Conservation (phyloP, 2,888 invertebrate species). For the Agriopis aurantiaria region DNA sequence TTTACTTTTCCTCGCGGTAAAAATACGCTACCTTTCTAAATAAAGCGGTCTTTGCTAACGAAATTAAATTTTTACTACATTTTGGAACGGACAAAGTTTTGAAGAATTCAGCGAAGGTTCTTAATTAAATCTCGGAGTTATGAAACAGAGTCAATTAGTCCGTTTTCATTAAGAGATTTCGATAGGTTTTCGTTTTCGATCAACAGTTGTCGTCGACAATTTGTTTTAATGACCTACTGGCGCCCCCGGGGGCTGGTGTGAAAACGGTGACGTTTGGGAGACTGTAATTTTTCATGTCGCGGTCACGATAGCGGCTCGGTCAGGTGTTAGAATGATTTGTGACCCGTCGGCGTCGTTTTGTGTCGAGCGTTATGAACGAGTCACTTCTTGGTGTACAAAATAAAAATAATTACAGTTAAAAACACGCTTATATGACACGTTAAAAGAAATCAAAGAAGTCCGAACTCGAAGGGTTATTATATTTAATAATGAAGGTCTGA, state of each 20-base stretch:
- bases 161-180: constrained; percentile 36
- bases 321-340: constrained; percentile 86
- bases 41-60: constrained; percentile 37
- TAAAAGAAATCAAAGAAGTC: too few relatives aligned
- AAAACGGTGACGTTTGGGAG: constrained; percentile 73
- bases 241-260: constrained; percentile 55
- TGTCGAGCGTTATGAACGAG: constrained; percentile 41
- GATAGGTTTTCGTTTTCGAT: constrained; percentile 42
- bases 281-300: constrained; percentile 82
- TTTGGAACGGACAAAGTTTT: constrained; percentile 43
- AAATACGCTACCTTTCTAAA: constrained; percentile 35
- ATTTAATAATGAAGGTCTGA: not conserved
- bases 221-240: constrained; percentile 71
- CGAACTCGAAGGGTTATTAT: too few relatives aligned
- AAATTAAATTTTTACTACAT: constrained; percentile 42
- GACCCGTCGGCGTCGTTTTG: constrained; percentile 44
- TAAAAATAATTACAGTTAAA: not conserved
- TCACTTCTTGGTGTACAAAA: constrained; percentile 45
- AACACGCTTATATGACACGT: not conserved
- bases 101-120: constrained; percentile 30
- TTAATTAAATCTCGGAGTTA: constrained; percentile 47
- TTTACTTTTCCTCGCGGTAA: constrained; percentile 30
- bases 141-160: constrained; percentile 58
- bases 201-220: constrained; percentile 75
- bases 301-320: constrained; percentile 74